Evolutionary conservation across 2,888 invertebrate genomes (phyloP).

Genomic region (Nymphalis polychloros): DNA sequence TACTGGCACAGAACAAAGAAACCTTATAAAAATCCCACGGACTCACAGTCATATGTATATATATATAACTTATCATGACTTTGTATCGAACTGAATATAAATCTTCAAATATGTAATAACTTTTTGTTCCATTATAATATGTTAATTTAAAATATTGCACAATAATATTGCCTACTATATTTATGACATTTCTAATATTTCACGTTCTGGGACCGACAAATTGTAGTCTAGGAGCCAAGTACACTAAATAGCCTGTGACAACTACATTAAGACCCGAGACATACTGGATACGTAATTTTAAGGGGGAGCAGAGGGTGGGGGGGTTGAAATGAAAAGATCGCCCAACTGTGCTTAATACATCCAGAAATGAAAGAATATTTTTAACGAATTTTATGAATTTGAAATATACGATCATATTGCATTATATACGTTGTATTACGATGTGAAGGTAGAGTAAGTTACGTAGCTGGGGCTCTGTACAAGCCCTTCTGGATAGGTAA

Average conservation of each 20-base stretch:
- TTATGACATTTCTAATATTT: slow-evolving; percentile 8
- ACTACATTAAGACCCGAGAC: slow-evolving; percentile 43
- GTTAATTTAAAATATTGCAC: neutral
- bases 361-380: slow-evolving; percentile 11
- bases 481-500: too few species aligned
- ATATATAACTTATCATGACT: too few species aligned
- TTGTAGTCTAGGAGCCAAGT: slow-evolving; percentile 45
- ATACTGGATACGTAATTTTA: slow-evolving; percentile 35
- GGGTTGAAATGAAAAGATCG: slow-evolving; percentile 16
- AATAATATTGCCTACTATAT: neutral
- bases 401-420: too few species aligned
- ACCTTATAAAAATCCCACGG: neutral
- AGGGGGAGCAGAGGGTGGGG: slow-evolving; percentile 23
- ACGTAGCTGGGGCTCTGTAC: too few species aligned
- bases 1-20: slow-evolving; percentile 10
- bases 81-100: too few species aligned
- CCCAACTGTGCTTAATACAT: slow-evolving; percentile 27
- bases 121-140: neutral
- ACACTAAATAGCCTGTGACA: slow-evolving; percentile 49
- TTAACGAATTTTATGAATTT: neutral
- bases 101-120: too few species aligned
- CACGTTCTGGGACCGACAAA: slow-evolving; percentile 38
- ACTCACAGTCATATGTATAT: too few species aligned
- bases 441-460: too few species aligned
- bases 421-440: too few species aligned